Conservation (phyloP, 2,113 vertebrate genomes). For the Elaphurus davidianus region DNA sequence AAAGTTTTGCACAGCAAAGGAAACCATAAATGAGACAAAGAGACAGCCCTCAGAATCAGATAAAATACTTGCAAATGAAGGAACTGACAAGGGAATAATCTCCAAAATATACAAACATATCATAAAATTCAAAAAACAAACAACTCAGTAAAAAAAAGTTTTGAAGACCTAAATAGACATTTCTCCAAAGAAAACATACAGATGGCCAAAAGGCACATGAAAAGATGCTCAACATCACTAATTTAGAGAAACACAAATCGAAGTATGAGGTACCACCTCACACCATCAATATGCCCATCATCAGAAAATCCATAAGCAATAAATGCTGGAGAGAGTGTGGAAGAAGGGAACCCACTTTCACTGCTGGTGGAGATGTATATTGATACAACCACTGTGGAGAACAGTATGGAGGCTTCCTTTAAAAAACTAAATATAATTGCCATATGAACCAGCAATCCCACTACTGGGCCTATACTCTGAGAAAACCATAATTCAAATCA, state of each 20-base stretch:
- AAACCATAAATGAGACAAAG: background rate
- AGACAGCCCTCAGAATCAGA: background rate
- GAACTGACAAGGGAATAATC: background rate
- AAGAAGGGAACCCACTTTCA: background rate
- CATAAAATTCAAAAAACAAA: background rate
- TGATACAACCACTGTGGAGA: background rate
- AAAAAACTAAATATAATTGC: background rate
- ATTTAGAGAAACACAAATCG: background rate
- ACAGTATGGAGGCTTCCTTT: background rate
- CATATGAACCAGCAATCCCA: background rate
- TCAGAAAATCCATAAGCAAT: background rate
- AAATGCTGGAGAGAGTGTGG: background rate
- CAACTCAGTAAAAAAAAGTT: background rate
- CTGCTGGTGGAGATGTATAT: background rate
- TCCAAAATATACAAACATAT: background rate
- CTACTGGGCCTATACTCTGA: background rate
- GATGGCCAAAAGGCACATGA: background rate
- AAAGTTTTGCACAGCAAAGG: background rate
- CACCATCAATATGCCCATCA: background rate
- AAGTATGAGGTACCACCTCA: background rate
- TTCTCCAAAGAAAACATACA: background rate
- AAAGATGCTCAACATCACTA: background rate
- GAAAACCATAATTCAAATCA: background rate
- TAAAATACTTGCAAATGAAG: background rate
- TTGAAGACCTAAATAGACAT: background rate